Evolutionary conservation across 1,140 invertebrate species (phyloP).

Genomic region (Drosophila insularis): DNA sequence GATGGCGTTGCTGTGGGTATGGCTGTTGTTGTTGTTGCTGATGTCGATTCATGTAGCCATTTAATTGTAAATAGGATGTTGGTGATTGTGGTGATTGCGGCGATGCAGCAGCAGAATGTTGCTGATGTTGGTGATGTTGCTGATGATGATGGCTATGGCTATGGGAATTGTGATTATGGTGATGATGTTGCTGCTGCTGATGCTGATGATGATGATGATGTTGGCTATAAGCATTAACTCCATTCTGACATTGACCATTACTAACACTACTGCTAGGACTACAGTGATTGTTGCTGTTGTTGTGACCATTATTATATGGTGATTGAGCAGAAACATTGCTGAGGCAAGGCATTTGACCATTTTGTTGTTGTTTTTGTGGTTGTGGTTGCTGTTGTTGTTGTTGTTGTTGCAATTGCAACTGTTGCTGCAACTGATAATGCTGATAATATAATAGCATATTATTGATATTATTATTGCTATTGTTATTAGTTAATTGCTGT

Average conservation of each 20-base stretch:
- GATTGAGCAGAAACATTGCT: constrained; percentile 29
- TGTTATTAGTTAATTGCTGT: constrained; percentile 47
- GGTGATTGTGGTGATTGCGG: neutral
- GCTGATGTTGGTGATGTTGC: neutral
- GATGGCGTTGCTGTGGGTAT: constrained; percentile 25
- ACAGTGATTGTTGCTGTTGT: constrained; percentile 11
- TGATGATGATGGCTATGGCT: constrained; percentile 1
- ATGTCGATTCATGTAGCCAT: neutral
- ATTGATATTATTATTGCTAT: constrained; percentile 37
- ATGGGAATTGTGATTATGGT: constrained; percentile 22
- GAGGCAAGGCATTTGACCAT: constrained; percentile 15
- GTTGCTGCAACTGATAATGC: constrained; percentile 39
- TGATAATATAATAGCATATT: constrained; percentile 51
- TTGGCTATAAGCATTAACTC: neutral
- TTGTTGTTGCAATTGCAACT: constrained; percentile 31
- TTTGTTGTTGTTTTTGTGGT: constrained; percentile 22
- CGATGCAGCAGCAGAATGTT: neutral
- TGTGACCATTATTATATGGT: constrained; percentile 22
- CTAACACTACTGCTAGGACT: constrained; percentile 1
- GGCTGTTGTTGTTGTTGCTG: constrained; percentile 12
- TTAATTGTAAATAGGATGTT: neutral
- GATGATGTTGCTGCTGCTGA: neutral
- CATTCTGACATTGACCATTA: neutral
- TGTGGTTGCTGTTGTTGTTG: constrained; percentile 35
- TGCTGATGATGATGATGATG: neutral